Conservation (phyloP, 2,888 invertebrate species). For the Eudasyphora cyanicolor region DNA sequence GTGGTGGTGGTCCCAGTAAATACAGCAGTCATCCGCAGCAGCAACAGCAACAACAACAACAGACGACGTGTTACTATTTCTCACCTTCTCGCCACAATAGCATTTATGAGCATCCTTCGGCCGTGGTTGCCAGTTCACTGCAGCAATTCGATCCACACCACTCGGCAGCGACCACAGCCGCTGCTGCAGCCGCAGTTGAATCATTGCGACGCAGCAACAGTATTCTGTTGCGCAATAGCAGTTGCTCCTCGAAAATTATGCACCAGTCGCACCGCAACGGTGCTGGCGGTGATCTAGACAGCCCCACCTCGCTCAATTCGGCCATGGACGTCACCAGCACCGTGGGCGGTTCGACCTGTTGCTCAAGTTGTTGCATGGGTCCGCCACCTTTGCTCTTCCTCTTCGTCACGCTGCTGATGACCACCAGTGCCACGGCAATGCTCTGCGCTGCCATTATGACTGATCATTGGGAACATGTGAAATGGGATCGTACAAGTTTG, state of each 20-base stretch:
- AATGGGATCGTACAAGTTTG: conserved; percentile 85
- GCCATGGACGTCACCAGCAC: conserved; percentile 76
- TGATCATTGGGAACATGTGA: conserved; percentile 94
- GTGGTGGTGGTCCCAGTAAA: conserved; percentile 44
- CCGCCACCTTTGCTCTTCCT: conserved; percentile 79
- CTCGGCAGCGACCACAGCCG: conserved; percentile 74
- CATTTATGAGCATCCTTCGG: conserved; percentile 78
- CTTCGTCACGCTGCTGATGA: conserved; percentile 83
- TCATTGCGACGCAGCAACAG: conserved; percentile 76
- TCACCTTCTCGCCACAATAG: conserved; percentile 77
- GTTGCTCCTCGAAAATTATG: conserved; percentile 77
- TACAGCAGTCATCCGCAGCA: conserved; percentile 42
- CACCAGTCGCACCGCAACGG: conserved; percentile 68
- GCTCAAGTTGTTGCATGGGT: conserved; percentile 76
- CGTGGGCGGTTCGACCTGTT: conserved; percentile 72
- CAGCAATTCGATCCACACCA: conserved; percentile 73
- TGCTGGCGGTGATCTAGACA: conserved; percentile 68
- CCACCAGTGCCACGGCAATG: conserved; percentile 89
- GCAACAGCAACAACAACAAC: conserved; percentile 67
- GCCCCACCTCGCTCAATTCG: conserved; percentile 75
- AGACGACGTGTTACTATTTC: conserved; percentile 77
- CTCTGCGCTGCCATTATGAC: conserved; percentile 93
- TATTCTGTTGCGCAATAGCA: conserved; percentile 76
- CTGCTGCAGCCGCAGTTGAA: conserved; percentile 77
- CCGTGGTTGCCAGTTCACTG: conserved; percentile 76